These are phyloP conservation scores for Paralichthys olivaceus DNA, from an alignment of 2,113 vertebrate species.

Conservation along the genomic window DNA sequence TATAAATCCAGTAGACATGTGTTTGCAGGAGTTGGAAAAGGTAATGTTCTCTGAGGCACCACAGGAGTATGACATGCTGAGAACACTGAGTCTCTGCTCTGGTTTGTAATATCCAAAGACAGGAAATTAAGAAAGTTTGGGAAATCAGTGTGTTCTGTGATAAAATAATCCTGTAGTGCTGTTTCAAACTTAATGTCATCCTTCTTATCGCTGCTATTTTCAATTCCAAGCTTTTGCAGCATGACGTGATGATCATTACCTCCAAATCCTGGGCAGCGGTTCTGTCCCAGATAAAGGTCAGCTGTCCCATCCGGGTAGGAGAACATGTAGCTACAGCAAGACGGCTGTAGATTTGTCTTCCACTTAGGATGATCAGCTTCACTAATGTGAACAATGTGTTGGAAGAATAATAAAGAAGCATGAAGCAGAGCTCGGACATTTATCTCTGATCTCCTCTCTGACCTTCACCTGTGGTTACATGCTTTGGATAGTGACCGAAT, in stretches of 20 bases:
- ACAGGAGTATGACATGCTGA: no score
- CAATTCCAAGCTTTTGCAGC: background rate
- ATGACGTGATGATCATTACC: background rate
- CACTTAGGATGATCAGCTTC: background rate
- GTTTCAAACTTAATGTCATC: slow-evolving; percentile 8
- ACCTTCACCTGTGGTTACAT: slow-evolving; percentile 24
- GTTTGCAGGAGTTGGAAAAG: no score
- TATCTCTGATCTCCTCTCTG: background rate
- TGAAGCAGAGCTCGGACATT: background rate
- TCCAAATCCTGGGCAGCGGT: no score
- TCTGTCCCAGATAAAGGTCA: background rate
- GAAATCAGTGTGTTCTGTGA: background rate
- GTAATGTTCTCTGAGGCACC: no score
- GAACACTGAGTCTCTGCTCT: no score
- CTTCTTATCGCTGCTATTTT: background rate
- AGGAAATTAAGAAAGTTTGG: background rate
- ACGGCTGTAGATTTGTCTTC: background rate
- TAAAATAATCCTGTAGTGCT: background rate
- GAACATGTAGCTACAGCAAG: background rate
- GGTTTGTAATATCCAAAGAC: background rate
- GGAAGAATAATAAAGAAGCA: background rate
- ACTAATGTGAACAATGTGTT: background rate
- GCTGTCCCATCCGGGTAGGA: background rate
- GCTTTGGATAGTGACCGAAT: slow-evolving; percentile 1
- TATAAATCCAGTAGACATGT: no score